phyloP scores from a whole-genome alignment of 2,113 vertebrate species.

The Apus apus region DNA sequence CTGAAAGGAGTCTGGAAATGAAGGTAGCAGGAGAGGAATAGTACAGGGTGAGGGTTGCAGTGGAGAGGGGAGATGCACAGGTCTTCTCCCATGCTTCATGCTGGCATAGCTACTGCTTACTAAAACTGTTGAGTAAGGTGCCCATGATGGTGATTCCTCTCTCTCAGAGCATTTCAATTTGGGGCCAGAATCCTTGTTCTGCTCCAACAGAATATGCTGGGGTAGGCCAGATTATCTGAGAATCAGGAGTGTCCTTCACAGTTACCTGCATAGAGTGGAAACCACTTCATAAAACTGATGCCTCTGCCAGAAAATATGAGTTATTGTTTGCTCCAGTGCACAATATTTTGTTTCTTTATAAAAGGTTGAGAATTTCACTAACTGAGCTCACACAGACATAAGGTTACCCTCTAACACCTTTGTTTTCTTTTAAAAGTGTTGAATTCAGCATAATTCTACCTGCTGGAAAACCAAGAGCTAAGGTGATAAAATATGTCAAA shows the following conservation, averaged over 20 bases:
- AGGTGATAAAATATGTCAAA: not conserved
- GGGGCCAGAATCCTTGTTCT: not conserved
- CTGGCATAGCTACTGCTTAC: not conserved
- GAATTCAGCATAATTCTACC: conserved; percentile 24
- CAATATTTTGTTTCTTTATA: not conserved
- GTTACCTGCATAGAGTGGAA: not conserved
- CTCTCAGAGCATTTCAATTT: not conserved
- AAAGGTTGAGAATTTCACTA: conserved; percentile 4
- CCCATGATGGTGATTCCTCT: fast-evolving
- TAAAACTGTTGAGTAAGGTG: not conserved
- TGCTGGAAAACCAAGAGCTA: not conserved
- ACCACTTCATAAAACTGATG: not conserved
- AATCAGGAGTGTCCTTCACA: not conserved
- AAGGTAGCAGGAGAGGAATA: not conserved
- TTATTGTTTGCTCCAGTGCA: not conserved
- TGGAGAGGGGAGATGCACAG: not conserved
- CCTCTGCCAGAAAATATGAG: not conserved
- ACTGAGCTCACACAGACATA: not conserved
- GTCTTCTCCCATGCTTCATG: not conserved
- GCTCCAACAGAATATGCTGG: not conserved
- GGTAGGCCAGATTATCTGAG: not conserved
- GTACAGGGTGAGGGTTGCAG: not conserved
- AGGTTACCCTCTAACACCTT: not conserved
- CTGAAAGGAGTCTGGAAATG: not conserved
- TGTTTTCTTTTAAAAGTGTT: not conserved